A percentile compares a stretch with the other conserved stretches of the same genome.
These are phyloP conservation scores for Lycaena phlaeas DNA, from an alignment of 2,888 invertebrate genomes.

Conservation along the genomic window DNA sequence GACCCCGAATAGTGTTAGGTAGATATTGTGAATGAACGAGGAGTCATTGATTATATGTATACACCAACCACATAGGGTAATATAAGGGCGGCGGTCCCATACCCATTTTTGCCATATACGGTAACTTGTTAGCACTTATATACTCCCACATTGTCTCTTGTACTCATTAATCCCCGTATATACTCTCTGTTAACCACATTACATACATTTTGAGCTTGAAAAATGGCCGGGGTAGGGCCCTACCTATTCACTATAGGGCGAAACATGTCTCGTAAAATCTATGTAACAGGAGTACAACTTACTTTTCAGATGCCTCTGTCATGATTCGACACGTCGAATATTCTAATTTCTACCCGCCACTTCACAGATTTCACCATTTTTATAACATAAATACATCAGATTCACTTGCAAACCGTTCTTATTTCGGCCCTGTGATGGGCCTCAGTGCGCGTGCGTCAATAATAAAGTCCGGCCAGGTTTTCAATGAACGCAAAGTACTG, in stretches of 20 bases:
- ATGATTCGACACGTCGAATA: constrained; percentile 89
- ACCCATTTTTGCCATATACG: constrained; percentile 23
- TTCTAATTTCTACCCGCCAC: constrained; percentile 87
- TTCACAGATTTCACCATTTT: constrained; percentile 88
- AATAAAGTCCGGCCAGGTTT: constrained; percentile 61
- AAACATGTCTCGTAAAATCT: constrained; percentile 42
- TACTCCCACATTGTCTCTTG: constrained; percentile 15
- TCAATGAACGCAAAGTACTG: constrained; percentile 58
- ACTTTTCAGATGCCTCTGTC: constrained; percentile 94
- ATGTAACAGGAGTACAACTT: constrained; percentile 68
- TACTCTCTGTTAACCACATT: constrained; percentile 32
- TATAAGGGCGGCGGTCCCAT: constrained; percentile 59
- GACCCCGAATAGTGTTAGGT: constrained; percentile 58
- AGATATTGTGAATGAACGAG: constrained; percentile 66
- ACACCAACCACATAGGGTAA: constrained; percentile 40
- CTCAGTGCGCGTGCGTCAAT: constrained; percentile 68
- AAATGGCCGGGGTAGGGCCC: constrained; percentile 69
- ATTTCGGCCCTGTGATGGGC: constrained; percentile 72
- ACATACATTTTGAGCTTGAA: constrained; percentile 42
- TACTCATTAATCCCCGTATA: constrained; percentile 21
- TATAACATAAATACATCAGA: constrained; percentile 83
- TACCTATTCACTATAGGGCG: constrained; percentile 54
- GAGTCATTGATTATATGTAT: constrained; percentile 63
- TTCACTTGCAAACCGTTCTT: constrained; percentile 65
- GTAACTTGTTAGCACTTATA: constrained; percentile 18